Percentiles rank a stretch among this genome's conserved stretches.
Evolutionary conservation across 2,113 vertebrate species (phyloP).

Genomic region (Pholis gunnellus): DNA sequence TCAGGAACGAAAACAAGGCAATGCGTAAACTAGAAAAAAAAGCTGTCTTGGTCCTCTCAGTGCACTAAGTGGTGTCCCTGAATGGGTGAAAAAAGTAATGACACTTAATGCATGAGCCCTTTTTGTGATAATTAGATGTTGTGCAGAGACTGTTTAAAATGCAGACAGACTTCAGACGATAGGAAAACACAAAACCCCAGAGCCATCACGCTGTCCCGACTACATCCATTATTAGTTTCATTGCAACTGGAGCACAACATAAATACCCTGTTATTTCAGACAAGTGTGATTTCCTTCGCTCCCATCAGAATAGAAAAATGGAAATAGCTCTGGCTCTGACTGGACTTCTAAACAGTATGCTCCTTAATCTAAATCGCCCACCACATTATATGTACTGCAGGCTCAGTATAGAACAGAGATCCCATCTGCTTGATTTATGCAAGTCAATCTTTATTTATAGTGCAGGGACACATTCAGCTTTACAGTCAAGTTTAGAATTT

Average conservation of each 20-base stretch:
- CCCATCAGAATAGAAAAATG: constrained; percentile 31
- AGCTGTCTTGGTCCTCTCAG: constrained; percentile 19
- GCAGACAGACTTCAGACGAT: constrained; percentile 53
- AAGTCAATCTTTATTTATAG: constrained; percentile 56
- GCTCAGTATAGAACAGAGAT: constrained; percentile 61
- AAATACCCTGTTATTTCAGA: constrained; percentile 60
- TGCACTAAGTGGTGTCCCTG: constrained; percentile 28
- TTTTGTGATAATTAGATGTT: constrained; percentile 70
- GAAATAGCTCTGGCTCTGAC: constrained; percentile 30
- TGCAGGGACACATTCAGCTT: constrained; percentile 16
- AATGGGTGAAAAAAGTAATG: constrained; percentile 31
- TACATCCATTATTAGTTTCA: constrained; percentile 52
- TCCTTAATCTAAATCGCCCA: constrained; percentile 59
- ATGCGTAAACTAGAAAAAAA: constrained; percentile 11
- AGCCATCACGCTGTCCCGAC: constrained; percentile 32
- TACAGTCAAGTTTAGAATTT: constrained; percentile 27
- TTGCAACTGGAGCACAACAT: constrained; percentile 54
- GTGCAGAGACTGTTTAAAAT: constrained; percentile 54
- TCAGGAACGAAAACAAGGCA: constrained; percentile 12
- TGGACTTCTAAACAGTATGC: constrained; percentile 49
- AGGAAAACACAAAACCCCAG: constrained; percentile 51
- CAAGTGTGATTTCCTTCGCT: constrained; percentile 21
- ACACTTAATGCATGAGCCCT: constrained; percentile 37
- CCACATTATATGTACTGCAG: constrained; percentile 29
- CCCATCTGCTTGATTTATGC: constrained; percentile 52